A percentile compares a stretch with the other conserved stretches of the same genome.
phyloP scores from a whole-genome alignment of 2,797 vertebrate genomes.

The Cryptoprocta ferox region DNA sequence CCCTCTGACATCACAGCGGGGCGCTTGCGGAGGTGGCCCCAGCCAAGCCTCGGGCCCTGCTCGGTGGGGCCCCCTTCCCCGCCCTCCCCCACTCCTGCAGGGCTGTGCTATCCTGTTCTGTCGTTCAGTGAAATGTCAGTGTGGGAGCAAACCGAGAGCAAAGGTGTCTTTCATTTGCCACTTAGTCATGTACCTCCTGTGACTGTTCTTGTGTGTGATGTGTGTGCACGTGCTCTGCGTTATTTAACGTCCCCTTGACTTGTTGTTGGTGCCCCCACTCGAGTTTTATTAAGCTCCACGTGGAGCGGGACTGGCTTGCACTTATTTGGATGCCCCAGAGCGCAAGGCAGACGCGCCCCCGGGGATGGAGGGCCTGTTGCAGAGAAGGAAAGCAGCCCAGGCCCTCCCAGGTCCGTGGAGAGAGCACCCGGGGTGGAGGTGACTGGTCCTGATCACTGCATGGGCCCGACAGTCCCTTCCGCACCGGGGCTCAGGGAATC shows the following conservation, averaged over 20 bases:
- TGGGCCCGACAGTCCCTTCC: not conserved
- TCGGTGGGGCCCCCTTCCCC: not conserved
- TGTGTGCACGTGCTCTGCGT: not conserved
- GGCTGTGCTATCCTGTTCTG: not conserved
- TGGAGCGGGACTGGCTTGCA: not conserved
- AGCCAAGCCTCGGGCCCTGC: not conserved
- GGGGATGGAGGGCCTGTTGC: not conserved
- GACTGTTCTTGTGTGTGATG: slow-evolving; percentile 6
- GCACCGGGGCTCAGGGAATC: slow-evolving; percentile 26
- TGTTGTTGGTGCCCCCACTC: not conserved
- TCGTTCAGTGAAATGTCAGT: slow-evolving; percentile 72
- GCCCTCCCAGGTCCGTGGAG: not conserved
- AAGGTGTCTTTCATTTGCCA: slow-evolving; percentile 55
- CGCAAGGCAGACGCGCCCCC: not conserved
- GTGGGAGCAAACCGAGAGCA: slow-evolving; percentile 70
- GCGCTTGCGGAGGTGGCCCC: accelerated
- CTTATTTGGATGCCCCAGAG: not conserved
- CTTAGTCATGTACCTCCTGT: slow-evolving; percentile 73
- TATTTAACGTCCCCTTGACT: slow-evolving; percentile 51
- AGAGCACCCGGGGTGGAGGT: not conserved
- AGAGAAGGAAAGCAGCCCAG: not conserved
- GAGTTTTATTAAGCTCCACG: not conserved
- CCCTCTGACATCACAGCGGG: not conserved
- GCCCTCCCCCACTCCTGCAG: not conserved
- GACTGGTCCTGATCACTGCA: not conserved